Evolutionary conservation across 2,113 vertebrate genomes (phyloP), one percentile per base, ranked within the genome.

Genomic region (Antigone vipio): DNA sequence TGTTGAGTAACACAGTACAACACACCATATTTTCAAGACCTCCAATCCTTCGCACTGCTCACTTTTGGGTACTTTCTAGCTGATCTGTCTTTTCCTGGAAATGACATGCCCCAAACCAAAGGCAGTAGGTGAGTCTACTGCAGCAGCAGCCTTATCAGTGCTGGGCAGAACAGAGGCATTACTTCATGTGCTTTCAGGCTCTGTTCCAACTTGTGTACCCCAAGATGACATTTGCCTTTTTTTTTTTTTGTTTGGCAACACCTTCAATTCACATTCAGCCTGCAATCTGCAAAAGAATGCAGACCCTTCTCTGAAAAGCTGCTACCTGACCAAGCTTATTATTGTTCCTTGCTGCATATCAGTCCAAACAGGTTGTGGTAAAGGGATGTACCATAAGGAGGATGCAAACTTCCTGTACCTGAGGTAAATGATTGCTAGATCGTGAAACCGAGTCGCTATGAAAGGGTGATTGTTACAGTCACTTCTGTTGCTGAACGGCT

Each of bases 401-500:
- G 42, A 87, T 0, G 1, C 81, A 66, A 34, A 82, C 86, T 91
- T 95, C 96, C 94, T 92, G 81, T 73, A 95, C 30, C 32, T 24
- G 32, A 92, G 63, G 91, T 95, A 95, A 96, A 97, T 88, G 81
- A 97, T 89, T 95, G 84, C 73, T 88, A 91, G 86, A 69, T n/a
- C 55, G 58, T 4, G 5, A 40, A 87, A 63, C 44, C 12, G 22
- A 92, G 45, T 42, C 0, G 0, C 64, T 76, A 11, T 88, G 84
- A 96, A 96, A 95, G 85, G 38, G 42, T 38, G 84, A 95, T 89
- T 92, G 92, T 97, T 91, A 50, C 29, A 79, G 30, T 16, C 71
- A 13, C 69, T 77, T 50, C 53, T 88, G 78, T 22, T 22, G 60
- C 92, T 1, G 26, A 49, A 60, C 1, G 15, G 69, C 58, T 68